A percentile compares a stretch with the other conserved stretches of the same genome.
These are phyloP conservation scores for Lepus americanus DNA, from an alignment of 2,113 vertebrate genomes.

Conservation along the genomic window DNA sequence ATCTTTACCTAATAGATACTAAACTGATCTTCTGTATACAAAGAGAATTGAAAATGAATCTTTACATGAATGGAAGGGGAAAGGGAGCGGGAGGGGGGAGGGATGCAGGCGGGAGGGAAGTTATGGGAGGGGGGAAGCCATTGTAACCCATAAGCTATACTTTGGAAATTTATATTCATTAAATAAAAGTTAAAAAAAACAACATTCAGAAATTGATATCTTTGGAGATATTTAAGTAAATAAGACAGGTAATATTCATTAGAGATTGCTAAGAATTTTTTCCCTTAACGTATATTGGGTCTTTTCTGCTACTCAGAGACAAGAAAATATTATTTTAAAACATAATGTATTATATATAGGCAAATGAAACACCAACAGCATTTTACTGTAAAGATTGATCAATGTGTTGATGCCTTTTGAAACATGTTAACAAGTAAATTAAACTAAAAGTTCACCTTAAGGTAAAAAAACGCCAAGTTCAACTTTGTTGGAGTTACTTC, in stretches of 20 bases:
- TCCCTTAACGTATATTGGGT: background rate
- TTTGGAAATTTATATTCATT: too few species aligned
- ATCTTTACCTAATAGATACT: too few species aligned
- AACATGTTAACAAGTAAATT: conserved; percentile 59
- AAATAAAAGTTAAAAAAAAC: too few species aligned
- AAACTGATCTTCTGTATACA: too few species aligned
- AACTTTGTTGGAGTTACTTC: background rate
- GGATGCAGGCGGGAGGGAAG: too few species aligned
- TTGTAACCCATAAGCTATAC: too few species aligned
- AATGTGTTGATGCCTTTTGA: conserved; percentile 48
- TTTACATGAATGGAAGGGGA: too few species aligned
- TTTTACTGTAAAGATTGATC: conserved; percentile 19
- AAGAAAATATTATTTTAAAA: conserved; percentile 55
- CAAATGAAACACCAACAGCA: background rate
- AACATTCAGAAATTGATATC: background rate
- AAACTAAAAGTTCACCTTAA: conserved; percentile 51
- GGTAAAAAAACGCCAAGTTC: background rate
- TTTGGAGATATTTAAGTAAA: conserved; percentile 2
- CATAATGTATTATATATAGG: background rate
- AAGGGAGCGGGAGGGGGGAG: too few species aligned
- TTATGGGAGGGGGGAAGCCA: too few species aligned
- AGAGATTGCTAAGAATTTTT: background rate
- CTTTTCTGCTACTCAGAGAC: conserved; percentile 3
- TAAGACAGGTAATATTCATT: background rate
- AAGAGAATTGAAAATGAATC: too few species aligned